A percentile compares a stretch with the other conserved stretches of the same genome.
These are phyloP conservation scores for Drosophila recens DNA, from an alignment of 2,888 invertebrate genomes.

Conservation along the genomic window DNA sequence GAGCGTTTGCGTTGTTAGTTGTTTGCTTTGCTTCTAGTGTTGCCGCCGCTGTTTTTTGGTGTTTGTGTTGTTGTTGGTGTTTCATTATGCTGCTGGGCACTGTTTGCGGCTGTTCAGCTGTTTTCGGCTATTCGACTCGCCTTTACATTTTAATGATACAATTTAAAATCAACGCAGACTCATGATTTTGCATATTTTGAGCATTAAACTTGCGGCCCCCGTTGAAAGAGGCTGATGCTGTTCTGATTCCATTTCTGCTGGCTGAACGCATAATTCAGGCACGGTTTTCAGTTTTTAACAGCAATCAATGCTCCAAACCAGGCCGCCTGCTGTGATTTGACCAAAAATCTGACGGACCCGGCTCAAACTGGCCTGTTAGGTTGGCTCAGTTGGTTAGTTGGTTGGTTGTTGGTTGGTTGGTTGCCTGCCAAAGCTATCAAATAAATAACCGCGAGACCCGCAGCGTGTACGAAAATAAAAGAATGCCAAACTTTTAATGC, in stretches of 20 bases:
- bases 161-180: constrained; percentile 81
- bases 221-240: constrained; percentile 32
- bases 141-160: constrained; percentile 76
- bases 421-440: constrained; percentile 74
- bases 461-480: constrained; percentile 65
- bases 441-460: constrained; percentile 77
- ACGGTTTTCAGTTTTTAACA: constrained; percentile 62
- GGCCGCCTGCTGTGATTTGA: constrained; percentile 75
- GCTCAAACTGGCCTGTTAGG: constrained; percentile 16
- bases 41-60: constrained; percentile 5
- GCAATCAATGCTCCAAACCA: constrained; percentile 67
- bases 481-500: constrained; percentile 64
- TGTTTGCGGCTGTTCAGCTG: constrained; percentile 28
- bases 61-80: constrained; percentile 48
- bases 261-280: constrained; percentile 72
- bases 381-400: constrained; percentile 17
- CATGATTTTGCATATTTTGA: constrained; percentile 79
- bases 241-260: constrained; percentile 51
- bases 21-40: constrained; percentile 44
- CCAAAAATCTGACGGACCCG: constrained; percentile 70
- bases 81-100: constrained; percentile 63
- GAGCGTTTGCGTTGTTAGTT: constrained; percentile 39
- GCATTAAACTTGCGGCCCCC: constrained; percentile 71
- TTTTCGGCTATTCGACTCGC: constrained; percentile 32
- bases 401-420: constrained; percentile 29